These are phyloP conservation scores for Notiomystis cincta DNA, from an alignment of 2,113 vertebrate species.

Conservation along the genomic window DNA sequence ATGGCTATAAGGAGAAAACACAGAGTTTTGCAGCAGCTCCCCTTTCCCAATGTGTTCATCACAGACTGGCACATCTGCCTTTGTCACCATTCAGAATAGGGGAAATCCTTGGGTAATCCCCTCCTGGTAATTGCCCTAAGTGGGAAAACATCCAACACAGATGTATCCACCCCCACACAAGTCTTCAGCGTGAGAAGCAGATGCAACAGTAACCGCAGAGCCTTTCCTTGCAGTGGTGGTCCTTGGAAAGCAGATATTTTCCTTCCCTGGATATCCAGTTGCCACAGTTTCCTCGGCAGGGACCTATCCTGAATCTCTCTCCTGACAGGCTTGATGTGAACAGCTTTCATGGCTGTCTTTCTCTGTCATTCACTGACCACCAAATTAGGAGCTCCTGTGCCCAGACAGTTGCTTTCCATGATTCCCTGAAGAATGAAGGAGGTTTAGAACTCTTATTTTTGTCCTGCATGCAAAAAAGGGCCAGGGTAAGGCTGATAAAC, in stretches of 20 bases:
- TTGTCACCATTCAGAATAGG: neutral
- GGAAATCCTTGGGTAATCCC: slow-evolving; percentile 11
- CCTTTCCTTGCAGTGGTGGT: neutral
- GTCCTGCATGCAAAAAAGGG: neutral
- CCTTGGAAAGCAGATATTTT: neutral
- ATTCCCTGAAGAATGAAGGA: neutral
- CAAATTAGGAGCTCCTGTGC: neutral
- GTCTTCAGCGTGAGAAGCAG: neutral
- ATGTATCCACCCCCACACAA: neutral
- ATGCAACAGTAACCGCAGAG: neutral
- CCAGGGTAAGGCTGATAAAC: neutral
- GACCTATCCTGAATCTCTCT: neutral
- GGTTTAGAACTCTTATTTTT: neutral
- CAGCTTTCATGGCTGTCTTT: neutral
- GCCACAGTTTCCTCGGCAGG: neutral
- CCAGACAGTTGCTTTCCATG: neutral
- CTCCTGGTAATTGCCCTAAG: neutral
- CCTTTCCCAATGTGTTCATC: neutral
- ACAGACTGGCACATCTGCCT: neutral
- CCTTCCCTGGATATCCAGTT: neutral
- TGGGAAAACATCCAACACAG: neutral
- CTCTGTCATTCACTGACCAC: neutral
- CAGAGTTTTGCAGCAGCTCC: neutral
- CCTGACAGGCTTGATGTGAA: neutral
- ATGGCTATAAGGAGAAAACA: neutral